Base-by-base conservation (phyloP, 2,113 vertebrate species). In the Cottus gobio region DNA sequence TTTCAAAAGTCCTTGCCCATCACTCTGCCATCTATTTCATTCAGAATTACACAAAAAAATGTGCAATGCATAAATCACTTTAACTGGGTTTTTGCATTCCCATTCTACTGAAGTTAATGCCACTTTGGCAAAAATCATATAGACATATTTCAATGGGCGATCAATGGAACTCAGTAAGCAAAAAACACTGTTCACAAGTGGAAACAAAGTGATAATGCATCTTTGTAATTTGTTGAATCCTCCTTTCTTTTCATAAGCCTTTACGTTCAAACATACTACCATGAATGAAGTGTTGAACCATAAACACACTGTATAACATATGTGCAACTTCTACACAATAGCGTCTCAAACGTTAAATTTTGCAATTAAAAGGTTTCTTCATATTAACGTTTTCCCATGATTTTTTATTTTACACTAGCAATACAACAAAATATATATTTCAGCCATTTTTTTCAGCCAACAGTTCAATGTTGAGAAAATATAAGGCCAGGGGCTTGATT, bases 351-450 rank as follows among this genome's bases (percentile, higher is more conserved):
- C 88, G 93, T 97, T 96, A 96, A 96, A 96, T 79, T 96, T 96
- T 95, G 95, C 95, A 95, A 96, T 97, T 91, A 93, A 97, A 95
- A 97, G 93, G 93, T 96, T 96, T 96, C 87, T 92, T 96, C 96
- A 96, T 96, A 97, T 94, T 96, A 96, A 95, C 89, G 91, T 92
- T 93, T 96, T 96, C 95, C 96, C 95, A 96, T 96, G 94, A 95
- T 96, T 96, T 97, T 97, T 91, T 92, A 96, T 96, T 96, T 98
- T 96, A 97, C 96, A 97, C 97, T 96, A 98, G 96, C 97, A 97
- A 99, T 99, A 99, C 96, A 98, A 98, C 97, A 99, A 99, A 99
- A 99, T 99, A 99, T 96, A 99, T 98, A 98, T 96, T 98, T 97
- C 95, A 95, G 96, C 96, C 96, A 95, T 98, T 96, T 96, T 94